A percentile compares a stretch with the other conserved stretches of the same genome.
These are phyloP conservation scores for fruit fly (Drosophila melanogaster) DNA, from an alignment of 1,140 invertebrate genomes.

Conservation along the genomic window Release_6_plus_ISO1_MT NT_037436.4:17941001-17941500, in stretches of 20 bases:
- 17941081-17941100: conserved; percentile 33
- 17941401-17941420: conserved; percentile 18
- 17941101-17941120: conserved; percentile 29
- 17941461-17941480: not conserved
- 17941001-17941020: conserved; percentile 55
- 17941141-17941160: conserved; percentile 72
- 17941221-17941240: conserved; percentile 51
- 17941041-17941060: conserved; percentile 54
- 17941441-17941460: conserved; percentile 19
- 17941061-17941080: conserved; percentile 29
- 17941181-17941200: conserved; percentile 48
- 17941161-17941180: conserved; percentile 71
- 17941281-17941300: no score
- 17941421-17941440: conserved; percentile 28
- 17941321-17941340: conserved; percentile 66
- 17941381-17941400: conserved; percentile 1
- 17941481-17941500: conserved; percentile 40
- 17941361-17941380: conserved; percentile 7
- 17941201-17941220: not conserved
- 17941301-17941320: conserved; percentile 31
- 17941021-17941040: conserved; percentile 51
- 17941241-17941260: conserved; percentile 56
- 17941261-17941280: conserved; percentile 18
- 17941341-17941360: conserved; percentile 9
- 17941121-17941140: conserved; percentile 65